Evolutionary conservation across 2,888 invertebrate species (phyloP).

Genomic region (Beris chalybata): DNA sequence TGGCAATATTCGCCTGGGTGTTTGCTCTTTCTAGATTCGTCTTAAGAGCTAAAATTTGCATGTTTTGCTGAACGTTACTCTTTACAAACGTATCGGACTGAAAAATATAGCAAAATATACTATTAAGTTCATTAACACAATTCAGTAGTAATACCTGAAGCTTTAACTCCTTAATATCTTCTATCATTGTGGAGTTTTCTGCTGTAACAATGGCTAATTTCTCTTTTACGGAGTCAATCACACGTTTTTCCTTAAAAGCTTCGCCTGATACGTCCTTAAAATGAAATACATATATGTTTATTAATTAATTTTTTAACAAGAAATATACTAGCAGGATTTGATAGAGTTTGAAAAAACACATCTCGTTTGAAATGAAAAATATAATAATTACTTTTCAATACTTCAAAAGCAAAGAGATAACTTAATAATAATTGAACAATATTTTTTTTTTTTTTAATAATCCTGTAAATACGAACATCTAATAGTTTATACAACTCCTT

Average conservation of each 20-base stretch:
- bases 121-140: constrained; percentile 9
- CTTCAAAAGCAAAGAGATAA: too few relatives aligned
- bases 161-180: constrained; percentile 47
- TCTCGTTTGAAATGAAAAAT: too few relatives aligned
- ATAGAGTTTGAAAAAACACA: too few relatives aligned
- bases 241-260: constrained; percentile 51
- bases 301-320: not conserved
- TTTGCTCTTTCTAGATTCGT: constrained; percentile 51
- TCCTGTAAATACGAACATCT: constrained; percentile 46
- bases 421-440: not conserved
- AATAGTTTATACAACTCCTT: constrained; percentile 51
- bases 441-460: not conserved
- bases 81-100: constrained; percentile 49
- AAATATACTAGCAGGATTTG: too few relatives aligned
- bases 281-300: constrained; percentile 4
- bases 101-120: constrained; percentile 1
- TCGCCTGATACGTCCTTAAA: constrained; percentile 53
- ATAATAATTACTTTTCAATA: too few relatives aligned
- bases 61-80: constrained; percentile 52
- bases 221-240: constrained; percentile 47
- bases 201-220: constrained; percentile 47
- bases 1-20: constrained; percentile 49
- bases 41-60: constrained; percentile 53
- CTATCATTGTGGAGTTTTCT: constrained; percentile 48
- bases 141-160: constrained; percentile 37